A percentile compares a stretch with the other conserved stretches of the same genome.
Evolutionary conservation across 2,797 vertebrate genomes (phyloP).

Genomic region (Alauda arvensis): DNA sequence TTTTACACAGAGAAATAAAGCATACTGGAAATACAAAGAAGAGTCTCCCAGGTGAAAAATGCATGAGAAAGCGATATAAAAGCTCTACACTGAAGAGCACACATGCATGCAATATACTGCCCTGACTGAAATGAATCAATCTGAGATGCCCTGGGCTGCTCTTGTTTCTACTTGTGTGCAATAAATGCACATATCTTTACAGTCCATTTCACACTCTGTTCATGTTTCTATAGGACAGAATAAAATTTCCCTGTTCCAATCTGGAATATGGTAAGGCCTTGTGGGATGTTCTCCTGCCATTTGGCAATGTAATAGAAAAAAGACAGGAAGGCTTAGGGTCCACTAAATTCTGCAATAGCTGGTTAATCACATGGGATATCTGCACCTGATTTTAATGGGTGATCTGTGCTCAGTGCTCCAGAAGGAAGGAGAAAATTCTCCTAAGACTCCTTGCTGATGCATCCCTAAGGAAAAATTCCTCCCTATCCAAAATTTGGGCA

Average conservation of each 20-base stretch:
- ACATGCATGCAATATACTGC: background rate
- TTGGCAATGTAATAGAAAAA: conserved; percentile 30
- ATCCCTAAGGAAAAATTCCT: background rate
- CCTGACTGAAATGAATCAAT: background rate
- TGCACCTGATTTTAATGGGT: background rate
- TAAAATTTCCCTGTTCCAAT: conserved; percentile 34
- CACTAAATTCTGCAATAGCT: background rate
- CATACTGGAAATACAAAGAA: conserved; percentile 6
- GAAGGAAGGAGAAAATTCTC: conserved; percentile 9
- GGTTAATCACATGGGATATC: background rate
- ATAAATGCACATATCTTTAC: conserved; percentile 1
- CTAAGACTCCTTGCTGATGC: background rate
- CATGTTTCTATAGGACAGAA: background rate
- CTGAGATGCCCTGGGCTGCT: background rate
- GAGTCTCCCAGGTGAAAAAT: background rate
- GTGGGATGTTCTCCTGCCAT: background rate
- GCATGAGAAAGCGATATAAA: background rate
- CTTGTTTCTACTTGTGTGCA: background rate
- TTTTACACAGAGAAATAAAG: conserved; percentile 12
- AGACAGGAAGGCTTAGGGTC: background rate
- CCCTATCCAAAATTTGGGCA: conserved; percentile 42
- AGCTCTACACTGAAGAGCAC: background rate
- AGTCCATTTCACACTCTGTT: background rate
- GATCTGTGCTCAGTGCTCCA: background rate
- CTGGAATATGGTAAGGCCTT: conserved; percentile 38